Evolutionary conservation across 2,113 vertebrate genomes (phyloP).

Genomic region (Strix uralensis): DNA sequence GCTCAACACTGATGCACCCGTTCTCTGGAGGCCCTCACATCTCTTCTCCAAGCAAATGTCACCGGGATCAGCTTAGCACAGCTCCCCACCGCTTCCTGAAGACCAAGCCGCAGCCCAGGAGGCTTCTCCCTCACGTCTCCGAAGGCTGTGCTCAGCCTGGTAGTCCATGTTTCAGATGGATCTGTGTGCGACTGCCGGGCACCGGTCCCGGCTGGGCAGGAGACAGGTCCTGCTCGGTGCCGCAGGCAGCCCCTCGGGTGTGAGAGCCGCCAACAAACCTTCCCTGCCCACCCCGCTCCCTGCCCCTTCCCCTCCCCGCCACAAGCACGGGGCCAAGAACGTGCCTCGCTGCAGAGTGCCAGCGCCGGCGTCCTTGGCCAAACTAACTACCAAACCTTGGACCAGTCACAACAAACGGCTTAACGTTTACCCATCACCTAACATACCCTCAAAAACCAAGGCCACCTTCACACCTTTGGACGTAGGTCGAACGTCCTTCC

Average conservation of each 20-base stretch:
- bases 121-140: neutral
- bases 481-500: neutral
- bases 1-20: fast-evolving
- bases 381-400: slow-evolving; percentile 66
- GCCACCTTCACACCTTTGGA: neutral
- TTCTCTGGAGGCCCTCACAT: neutral
- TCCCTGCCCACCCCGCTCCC: slow-evolving; percentile 47
- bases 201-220: neutral
- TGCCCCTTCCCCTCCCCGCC: slow-evolving; percentile 36
- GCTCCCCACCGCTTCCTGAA: neutral
- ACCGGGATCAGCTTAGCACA: neutral
- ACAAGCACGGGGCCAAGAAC: slow-evolving; percentile 56
- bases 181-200: fast-evolving
- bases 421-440: slow-evolving; percentile 61
- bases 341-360: neutral
- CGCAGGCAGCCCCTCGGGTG: neutral
- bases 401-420: slow-evolving; percentile 66
- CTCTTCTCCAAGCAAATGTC: neutral
- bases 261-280: slow-evolving; percentile 44
- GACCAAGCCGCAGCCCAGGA: neutral
- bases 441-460: slow-evolving; percentile 61
- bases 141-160: neutral
- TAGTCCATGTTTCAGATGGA: fast-evolving
- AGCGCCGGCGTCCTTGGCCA: slow-evolving; percentile 28
- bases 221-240: neutral